Evolutionary conservation across 2,797 vertebrate genomes (phyloP).

Genomic region (Sciurus vulgaris): DNA sequence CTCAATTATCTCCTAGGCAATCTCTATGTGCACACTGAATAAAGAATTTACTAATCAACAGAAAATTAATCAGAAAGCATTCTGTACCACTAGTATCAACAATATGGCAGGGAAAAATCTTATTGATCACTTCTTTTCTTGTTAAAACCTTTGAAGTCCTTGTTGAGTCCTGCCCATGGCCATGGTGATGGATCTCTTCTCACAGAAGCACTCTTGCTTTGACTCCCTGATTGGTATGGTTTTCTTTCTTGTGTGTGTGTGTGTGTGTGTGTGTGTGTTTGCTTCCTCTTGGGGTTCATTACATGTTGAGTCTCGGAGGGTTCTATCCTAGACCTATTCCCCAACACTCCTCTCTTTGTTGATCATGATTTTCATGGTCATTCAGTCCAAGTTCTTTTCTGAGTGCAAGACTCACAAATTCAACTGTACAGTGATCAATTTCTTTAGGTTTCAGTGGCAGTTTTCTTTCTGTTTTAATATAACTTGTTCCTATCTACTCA

Average conservation of each 20-base stretch:
- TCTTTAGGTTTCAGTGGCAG: not conserved
- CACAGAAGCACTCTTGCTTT: not conserved
- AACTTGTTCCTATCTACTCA: not conserved
- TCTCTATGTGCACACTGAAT: constrained; percentile 39
- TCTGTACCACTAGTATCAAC: constrained; percentile 57
- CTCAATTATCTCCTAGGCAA: constrained; percentile 58
- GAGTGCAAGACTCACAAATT: not conserved
- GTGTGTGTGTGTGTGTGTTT: not conserved
- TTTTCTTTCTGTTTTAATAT: not conserved
- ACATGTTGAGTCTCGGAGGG: not conserved
- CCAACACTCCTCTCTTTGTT: not conserved
- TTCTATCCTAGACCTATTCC: not conserved
- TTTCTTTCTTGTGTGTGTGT: not conserved
- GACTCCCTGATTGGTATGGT: not conserved
- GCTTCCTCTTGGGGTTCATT: not conserved
- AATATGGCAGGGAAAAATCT: constrained; percentile 66
- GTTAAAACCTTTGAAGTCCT: not conserved
- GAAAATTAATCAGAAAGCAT: constrained; percentile 71
- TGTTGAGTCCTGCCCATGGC: not conserved
- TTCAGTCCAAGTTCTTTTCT: not conserved
- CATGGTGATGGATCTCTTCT: not conserved
- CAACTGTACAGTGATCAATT: not conserved
- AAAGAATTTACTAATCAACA: constrained; percentile 50
- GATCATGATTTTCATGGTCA: not conserved
- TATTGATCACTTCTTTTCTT: constrained; percentile 67